Base-by-base conservation (phyloP, 2,797 vertebrate species). In the Gymnothorax reevesii region DNA sequence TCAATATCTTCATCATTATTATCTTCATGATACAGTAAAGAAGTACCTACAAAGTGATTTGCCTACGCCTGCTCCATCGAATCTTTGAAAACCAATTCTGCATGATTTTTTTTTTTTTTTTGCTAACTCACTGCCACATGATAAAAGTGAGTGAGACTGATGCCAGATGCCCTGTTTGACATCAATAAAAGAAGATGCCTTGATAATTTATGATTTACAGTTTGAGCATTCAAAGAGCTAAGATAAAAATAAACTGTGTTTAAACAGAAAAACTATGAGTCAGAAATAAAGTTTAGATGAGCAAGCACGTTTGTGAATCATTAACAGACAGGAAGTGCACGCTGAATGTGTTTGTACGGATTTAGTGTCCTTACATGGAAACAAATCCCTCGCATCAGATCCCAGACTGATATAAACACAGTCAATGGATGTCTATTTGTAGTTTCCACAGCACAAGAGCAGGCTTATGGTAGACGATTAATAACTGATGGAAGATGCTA, bases 291-390 rank as follows among this genome's bases (percentile, higher is more conserved):
- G 55, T 83, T 59, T 83, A 17, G n/a, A 83, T 27, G 57, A 59
- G 57, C 49, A 3, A 83, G 57, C 82, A 83, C 17, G 90, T 88
- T 91, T 89, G 79, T 86, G 87, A 89, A 13, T 86, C 90, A 88
- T 17, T 90, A 59, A 92, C 62, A 27, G 33, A 52, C 54, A 91
- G 91, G 89, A 93, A 92, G 91, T 89, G 86, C 88, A 87, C 86
- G 57, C 57, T 88, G 89, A 89, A 87, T 89, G 33, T 54, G 42
- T 79, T 80, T 80, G 52, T 10, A 22, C 4, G 22, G 52, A 52
- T 22, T 80, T n/a, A 80, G 49, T n/a, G 52, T 52, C 77, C 77
- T 80, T 54, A 20, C 75, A 52, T 20, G 49, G 75, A 79, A 79
- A 79, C 8, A 55, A 22, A n/a, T n/a, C 17, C 12, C 12, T 25